These are phyloP conservation scores for Clarias platycephalus DNA, from an alignment of 2,797 vertebrate genomes.

Conservation along the genomic window DNA sequence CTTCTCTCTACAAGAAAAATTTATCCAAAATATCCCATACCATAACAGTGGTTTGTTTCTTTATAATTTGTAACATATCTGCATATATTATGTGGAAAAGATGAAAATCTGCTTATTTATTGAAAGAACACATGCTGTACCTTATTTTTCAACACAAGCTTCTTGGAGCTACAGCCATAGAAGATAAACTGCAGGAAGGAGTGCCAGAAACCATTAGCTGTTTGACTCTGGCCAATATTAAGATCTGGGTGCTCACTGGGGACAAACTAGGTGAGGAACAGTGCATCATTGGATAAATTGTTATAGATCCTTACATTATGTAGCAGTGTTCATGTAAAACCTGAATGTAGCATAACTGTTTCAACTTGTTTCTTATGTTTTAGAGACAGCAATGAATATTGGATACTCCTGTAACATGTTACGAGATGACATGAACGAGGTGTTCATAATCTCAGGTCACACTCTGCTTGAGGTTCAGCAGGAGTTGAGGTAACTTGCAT, in stretches of 20 bases:
- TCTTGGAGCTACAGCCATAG: slow-evolving; percentile 84
- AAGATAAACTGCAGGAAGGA: slow-evolving; percentile 88
- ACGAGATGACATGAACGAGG: slow-evolving; percentile 80
- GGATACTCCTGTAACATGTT: slow-evolving; percentile 85
- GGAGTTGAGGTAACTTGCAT: slow-evolving; percentile 75
- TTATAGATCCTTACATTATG: neutral
- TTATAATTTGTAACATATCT: neutral
- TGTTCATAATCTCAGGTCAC: slow-evolving; percentile 77
- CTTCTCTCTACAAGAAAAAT: neutral
- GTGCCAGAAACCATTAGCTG: slow-evolving; percentile 80
- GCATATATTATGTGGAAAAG: neutral
- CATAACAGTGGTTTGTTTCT: neutral
- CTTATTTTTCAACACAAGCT: slow-evolving; percentile 66
- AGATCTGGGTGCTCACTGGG: slow-evolving; percentile 88
- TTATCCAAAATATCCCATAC: neutral
- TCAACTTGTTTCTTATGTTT: slow-evolving; percentile 41
- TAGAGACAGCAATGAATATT: slow-evolving; percentile 86
- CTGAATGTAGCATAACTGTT: neutral
- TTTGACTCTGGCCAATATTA: slow-evolving; percentile 81
- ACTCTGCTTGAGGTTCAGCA: slow-evolving; percentile 73
- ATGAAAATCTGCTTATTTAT: neutral
- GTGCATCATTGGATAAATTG: neutral
- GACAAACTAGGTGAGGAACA: slow-evolving; percentile 80
- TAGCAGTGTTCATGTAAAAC: neutral
- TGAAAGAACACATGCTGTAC: neutral